These are phyloP conservation scores for Hydrophis major DNA, from an alignment of 2,797 vertebrate species.

Conservation along the genomic window DNA sequence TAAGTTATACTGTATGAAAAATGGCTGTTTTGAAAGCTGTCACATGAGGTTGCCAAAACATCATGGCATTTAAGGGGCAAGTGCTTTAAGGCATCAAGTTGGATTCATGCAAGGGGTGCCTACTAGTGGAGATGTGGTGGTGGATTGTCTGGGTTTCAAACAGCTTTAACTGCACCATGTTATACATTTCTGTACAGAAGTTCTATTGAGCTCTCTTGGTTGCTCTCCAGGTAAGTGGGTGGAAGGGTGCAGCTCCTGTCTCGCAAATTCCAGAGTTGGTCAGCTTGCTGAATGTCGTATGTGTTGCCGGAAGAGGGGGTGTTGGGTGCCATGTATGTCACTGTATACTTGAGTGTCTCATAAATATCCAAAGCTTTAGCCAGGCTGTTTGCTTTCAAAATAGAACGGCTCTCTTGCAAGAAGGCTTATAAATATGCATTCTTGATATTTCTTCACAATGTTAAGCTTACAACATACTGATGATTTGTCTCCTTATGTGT, in stretches of 20 bases:
- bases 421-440: slow-evolving; percentile 48
- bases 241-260: background rate
- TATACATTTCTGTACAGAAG: background rate
- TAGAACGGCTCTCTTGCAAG: slow-evolving; percentile 6
- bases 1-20: background rate
- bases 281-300: background rate
- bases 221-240: background rate
- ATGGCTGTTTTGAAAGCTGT: background rate
- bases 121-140: background rate
- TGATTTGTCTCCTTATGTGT: slow-evolving; percentile 37
- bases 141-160: background rate
- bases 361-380: slow-evolving; percentile 16
- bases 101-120: background rate
- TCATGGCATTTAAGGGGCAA: background rate
- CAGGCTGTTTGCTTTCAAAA: slow-evolving; percentile 32
- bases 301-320: background rate
- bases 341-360: background rate
- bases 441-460: slow-evolving; percentile 34
- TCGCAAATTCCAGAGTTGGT: background rate
- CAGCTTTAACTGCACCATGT: background rate
- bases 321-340: background rate
- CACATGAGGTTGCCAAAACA: background rate
- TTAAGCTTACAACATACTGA: slow-evolving; percentile 38
- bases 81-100: background rate
- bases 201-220: background rate